Conservation (phyloP, 92 coral and sea anemone species). For the Porites divaricata region DNA sequence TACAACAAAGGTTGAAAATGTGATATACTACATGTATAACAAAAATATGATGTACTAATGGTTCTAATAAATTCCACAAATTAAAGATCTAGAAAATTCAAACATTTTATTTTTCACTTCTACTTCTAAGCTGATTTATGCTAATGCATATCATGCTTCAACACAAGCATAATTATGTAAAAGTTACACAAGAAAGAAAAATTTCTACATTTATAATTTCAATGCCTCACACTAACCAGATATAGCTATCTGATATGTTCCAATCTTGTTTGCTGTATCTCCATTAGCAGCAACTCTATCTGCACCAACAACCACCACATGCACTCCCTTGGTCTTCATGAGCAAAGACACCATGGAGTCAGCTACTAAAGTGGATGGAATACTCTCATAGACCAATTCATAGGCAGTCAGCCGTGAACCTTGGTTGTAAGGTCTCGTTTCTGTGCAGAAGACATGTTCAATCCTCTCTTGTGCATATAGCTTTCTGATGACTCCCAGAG, state of each 20-base stretch:
- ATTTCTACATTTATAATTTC: too few species aligned
- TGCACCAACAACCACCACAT: slow-evolving; percentile 94
- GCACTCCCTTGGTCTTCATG: slow-evolving; percentile 81
- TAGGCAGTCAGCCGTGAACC: slow-evolving; percentile 97
- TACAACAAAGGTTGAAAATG: too few species aligned
- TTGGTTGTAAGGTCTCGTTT: slow-evolving; percentile 96
- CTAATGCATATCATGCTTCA: too few species aligned
- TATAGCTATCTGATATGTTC: slow-evolving; percentile 95
- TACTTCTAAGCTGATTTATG: too few species aligned
- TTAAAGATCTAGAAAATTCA: too few species aligned
- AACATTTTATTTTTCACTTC: too few species aligned
- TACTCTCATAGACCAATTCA: slow-evolving; percentile 89
- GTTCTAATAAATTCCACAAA: too few species aligned
- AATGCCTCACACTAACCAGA: slow-evolving; percentile 64
- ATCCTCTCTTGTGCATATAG: slow-evolving; percentile 68
- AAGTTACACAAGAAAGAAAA: too few species aligned
- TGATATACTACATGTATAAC: too few species aligned
- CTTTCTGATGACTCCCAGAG: slow-evolving; percentile 83
- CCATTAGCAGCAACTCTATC: slow-evolving; percentile 99
- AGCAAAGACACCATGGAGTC: slow-evolving; percentile 96
- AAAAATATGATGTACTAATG: too few species aligned
- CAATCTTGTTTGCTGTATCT: slow-evolving; percentile 97
- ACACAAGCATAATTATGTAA: too few species aligned
- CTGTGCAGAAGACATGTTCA: slow-evolving; percentile 96
- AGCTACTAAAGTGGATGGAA: slow-evolving; percentile 91